Percentiles rank a stretch among this genome's conserved stretches.
Evolutionary conservation across 2,797 vertebrate genomes (phyloP).

Genomic region (Hypotaenidia okinawae): DNA sequence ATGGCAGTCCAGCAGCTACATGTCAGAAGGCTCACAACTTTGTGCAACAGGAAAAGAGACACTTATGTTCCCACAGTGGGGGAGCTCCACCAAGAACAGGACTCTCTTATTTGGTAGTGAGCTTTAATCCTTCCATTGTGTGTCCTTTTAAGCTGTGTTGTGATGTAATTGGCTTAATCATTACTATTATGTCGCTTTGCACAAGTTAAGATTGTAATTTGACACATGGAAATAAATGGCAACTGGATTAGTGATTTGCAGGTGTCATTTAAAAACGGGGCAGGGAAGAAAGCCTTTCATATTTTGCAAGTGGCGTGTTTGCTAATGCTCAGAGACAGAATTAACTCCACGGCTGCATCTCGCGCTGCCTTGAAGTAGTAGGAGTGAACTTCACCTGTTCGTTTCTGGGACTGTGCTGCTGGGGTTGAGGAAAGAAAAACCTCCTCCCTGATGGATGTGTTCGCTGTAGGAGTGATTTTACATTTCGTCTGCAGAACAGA

Average conservation of each 20-base stretch:
- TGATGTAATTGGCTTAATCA: constrained; percentile 73
- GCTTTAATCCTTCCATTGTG: constrained; percentile 73
- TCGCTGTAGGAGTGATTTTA: constrained; percentile 4
- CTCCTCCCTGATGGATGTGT: neutral
- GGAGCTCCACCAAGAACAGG: constrained; percentile 60
- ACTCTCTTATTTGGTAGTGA: constrained; percentile 66
- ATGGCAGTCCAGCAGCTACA: constrained; percentile 26
- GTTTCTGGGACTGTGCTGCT: neutral
- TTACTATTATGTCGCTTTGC: constrained; percentile 68
- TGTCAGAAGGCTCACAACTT: constrained; percentile 39
- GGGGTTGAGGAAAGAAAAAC: neutral
- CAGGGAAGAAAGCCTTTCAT: constrained; percentile 50
- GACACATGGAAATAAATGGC: constrained; percentile 67
- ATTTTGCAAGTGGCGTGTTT: constrained; percentile 6
- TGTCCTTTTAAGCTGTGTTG: constrained; percentile 67
- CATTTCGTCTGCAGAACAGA: neutral
- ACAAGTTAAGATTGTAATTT: constrained; percentile 71
- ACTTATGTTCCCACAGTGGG: constrained; percentile 65
- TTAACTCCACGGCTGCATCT: neutral
- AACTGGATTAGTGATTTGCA: constrained; percentile 61
- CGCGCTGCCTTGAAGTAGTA: neutral
- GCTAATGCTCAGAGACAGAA: neutral
- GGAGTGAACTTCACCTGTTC: neutral
- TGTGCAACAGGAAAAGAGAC: constrained; percentile 59
- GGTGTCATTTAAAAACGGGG: constrained; percentile 56